Evolutionary conservation across 1,140 invertebrate genomes (phyloP).

Genomic region (Mamestra configurata): DNA sequence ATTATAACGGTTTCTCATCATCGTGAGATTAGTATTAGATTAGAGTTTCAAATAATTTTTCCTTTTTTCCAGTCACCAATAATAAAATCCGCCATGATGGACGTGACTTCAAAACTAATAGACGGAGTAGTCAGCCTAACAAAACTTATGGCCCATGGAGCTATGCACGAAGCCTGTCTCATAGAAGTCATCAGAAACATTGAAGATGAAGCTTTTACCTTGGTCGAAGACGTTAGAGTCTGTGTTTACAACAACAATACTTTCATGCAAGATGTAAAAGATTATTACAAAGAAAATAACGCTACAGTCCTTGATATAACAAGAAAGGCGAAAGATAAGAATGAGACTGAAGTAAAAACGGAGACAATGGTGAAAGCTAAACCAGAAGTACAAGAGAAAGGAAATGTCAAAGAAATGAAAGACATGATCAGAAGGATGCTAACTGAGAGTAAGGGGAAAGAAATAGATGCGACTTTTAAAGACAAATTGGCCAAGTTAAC

Average conservation of each 20-base stretch:
- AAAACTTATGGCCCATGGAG: conserved; percentile 80
- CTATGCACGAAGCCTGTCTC: conserved; percentile 83
- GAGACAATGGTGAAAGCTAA: conserved; percentile 15
- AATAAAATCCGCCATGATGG: conserved; percentile 82
- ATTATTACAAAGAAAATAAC: conserved; percentile 70
- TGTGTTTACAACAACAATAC: conserved; percentile 70
- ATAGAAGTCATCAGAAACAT: conserved; percentile 79
- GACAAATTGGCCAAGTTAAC: conserved; percentile 66
- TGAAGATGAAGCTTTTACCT: conserved; percentile 74
- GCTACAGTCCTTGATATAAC: conserved; percentile 73
- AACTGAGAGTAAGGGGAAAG: conserved; percentile 54
- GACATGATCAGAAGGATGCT: conserved; percentile 72
- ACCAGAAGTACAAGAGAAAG: conserved; percentile 21
- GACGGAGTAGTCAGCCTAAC: conserved; percentile 77
- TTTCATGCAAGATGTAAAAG: conserved; percentile 60
- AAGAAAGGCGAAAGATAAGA: conserved; percentile 51
- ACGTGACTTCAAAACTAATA: conserved; percentile 75
- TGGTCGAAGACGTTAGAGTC: conserved; percentile 66
- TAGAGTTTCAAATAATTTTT: not conserved
- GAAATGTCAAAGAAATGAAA: conserved; percentile 65
- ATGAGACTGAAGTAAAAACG: conserved; percentile 15
- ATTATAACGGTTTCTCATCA: too few relatives aligned
- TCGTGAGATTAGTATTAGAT: too few relatives aligned
- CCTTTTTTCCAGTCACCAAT: conserved; percentile 75
- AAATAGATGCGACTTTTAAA: conserved; percentile 64